These are phyloP conservation scores for Muntiacus muntjak DNA, from an alignment of 2,113 vertebrate species.

Conservation along the genomic window DNA sequence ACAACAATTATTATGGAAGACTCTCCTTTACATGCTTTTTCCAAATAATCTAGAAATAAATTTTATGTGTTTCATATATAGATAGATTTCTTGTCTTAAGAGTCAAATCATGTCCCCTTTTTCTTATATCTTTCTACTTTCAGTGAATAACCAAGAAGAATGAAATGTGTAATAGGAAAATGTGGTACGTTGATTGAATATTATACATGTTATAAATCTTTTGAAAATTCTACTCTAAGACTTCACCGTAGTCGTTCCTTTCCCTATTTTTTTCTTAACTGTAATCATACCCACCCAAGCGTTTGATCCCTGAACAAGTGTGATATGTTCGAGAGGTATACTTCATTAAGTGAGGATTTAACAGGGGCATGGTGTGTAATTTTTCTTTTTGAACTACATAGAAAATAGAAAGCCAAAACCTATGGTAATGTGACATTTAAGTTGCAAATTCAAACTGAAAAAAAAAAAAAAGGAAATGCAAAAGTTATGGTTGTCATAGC, in stretches of 20 bases:
- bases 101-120: not conserved
- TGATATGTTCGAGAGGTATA: not conserved
- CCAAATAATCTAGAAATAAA: not conserved
- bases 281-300: not conserved
- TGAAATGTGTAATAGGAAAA: not conserved
- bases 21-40: not conserved
- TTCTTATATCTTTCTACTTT: not conserved
- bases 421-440: constrained; percentile 72
- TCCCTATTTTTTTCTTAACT: not conserved
- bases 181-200: not conserved
- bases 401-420: constrained; percentile 49
- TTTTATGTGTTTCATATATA: not conserved
- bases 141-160: not conserved
- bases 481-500: constrained; percentile 64
- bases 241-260: not conserved
- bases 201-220: not conserved
- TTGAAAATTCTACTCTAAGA: not conserved
- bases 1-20: not conserved
- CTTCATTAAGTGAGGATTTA: constrained; percentile 62
- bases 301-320: constrained; percentile 11
- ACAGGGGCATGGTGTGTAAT: not conserved
- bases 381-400: constrained; percentile 46
- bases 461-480: constrained; percentile 51
- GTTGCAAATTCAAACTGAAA: constrained; percentile 56
- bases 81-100: not conserved